Conservation (phyloP, 1,140 invertebrate genomes). For the Pemphigus obesinymphae region DNA sequence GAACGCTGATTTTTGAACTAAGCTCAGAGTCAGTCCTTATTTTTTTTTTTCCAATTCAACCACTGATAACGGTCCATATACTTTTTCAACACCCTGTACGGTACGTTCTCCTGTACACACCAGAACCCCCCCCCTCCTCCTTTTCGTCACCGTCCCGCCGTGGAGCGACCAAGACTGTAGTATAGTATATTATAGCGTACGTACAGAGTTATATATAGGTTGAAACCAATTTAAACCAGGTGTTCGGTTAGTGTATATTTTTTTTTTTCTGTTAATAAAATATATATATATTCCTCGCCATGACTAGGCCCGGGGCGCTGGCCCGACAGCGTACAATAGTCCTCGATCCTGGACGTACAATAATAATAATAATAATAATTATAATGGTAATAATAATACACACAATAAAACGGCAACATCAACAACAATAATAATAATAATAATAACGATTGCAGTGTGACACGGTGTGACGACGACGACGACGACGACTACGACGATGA, state of each 20-base stretch:
- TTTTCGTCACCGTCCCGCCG: no score
- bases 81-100: no score
- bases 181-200: background rate
- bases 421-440: no score
- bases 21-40: no score
- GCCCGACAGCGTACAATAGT: background rate
- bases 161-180: background rate
- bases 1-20: no score
- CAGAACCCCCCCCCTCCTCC: no score
- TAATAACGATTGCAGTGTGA: background rate
- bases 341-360: background rate
- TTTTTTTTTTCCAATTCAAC: no score
- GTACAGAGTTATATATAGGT: background rate
- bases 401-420: conserved; percentile 4
- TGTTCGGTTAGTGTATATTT: background rate
- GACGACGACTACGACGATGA: no score
- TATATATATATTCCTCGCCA: background rate
- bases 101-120: no score
- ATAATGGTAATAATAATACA: background rate
- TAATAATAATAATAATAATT: background rate
- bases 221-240: conserved; percentile 41
- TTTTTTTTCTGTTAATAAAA: background rate
- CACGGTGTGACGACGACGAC: conserved; percentile 8
- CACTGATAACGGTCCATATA: no score
- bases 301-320: background rate